Evolutionary conservation across 2,888 invertebrate genomes (phyloP).

Genomic region (Leptinotarsa haldemani): DNA sequence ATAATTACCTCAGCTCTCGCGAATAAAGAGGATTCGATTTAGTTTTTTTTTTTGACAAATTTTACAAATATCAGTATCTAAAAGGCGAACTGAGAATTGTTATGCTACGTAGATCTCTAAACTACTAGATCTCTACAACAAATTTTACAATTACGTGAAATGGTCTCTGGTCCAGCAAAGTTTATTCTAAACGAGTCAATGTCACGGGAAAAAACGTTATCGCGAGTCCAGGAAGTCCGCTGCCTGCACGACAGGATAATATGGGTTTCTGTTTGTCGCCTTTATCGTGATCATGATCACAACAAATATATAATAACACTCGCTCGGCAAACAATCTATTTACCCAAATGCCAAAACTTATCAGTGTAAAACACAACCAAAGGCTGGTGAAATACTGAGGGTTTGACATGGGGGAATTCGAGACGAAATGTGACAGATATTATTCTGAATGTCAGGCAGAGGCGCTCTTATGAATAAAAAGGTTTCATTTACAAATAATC

Average conservation of each 20-base stretch:
- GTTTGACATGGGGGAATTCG: slow-evolving; percentile 5
- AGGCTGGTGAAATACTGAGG: slow-evolving; percentile 8
- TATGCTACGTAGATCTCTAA: no score
- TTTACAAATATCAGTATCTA: no score
- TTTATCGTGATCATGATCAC: slow-evolving; percentile 58
- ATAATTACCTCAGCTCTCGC: no score
- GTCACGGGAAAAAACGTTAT: slow-evolving; percentile 43
- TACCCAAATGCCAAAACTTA: slow-evolving; percentile 52
- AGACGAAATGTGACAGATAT: slow-evolving; percentile 2
- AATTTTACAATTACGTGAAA: not conserved
- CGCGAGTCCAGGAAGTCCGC: slow-evolving; percentile 57
- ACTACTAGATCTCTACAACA: not conserved
- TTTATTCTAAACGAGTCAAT: slow-evolving; percentile 22
- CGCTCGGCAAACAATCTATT: slow-evolving; percentile 51
- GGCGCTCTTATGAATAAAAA: not conserved
- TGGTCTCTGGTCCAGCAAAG: slow-evolving; percentile 29
- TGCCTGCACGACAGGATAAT: slow-evolving; percentile 59
- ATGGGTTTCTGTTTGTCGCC: slow-evolving; percentile 55
- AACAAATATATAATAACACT: slow-evolving; percentile 52
- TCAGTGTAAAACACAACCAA: slow-evolving; percentile 41
- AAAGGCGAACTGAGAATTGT: no score
- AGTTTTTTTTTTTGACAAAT: no score
- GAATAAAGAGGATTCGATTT: no score
- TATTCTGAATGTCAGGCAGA: not conserved
- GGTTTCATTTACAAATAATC: no score